phyloP scores from a whole-genome alignment of 2,113 vertebrate species.

The Psammodynastes pulverulentus region DNA sequence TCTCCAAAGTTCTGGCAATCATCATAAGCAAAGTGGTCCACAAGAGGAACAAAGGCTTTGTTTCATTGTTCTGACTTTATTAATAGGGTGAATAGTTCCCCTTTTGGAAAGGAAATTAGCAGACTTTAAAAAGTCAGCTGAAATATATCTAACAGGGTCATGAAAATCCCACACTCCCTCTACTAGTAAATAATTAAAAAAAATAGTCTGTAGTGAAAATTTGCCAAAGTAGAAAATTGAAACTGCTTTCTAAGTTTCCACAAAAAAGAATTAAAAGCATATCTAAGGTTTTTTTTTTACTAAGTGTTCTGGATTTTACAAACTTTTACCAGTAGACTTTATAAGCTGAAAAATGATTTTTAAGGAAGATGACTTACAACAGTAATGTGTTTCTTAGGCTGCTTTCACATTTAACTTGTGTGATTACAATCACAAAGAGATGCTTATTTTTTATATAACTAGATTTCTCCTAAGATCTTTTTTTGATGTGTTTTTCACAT shows the following conservation, averaged over 20 bases:
- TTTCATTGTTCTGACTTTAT: conserved; percentile 17
- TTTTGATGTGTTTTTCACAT: background rate
- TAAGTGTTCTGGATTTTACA: conserved; percentile 27
- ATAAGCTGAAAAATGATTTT: conserved; percentile 21
- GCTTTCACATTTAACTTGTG: conserved; percentile 1
- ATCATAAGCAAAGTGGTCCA: background rate
- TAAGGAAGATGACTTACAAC: background rate
- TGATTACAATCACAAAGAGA: background rate
- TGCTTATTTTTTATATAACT: background rate
- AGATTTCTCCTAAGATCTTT: background rate
- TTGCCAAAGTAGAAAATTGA: conserved; percentile 41
- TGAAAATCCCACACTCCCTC: conserved; percentile 50
- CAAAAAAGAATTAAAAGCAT: conserved; percentile 18
- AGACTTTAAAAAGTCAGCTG: conserved; percentile 44
- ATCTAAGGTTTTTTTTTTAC: conserved; percentile 10
- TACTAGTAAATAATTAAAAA: conserved; percentile 18
- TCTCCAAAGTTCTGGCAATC: conserved; percentile 20
- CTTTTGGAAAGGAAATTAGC: conserved; percentile 54
- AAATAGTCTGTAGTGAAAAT: conserved; percentile 25
- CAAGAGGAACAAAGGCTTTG: conserved; percentile 16
- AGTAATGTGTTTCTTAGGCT: background rate
- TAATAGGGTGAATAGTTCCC: conserved; percentile 28
- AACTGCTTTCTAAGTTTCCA: conserved; percentile 37
- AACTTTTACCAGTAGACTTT: conserved; percentile 20
- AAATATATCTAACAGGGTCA: conserved; percentile 49